Evolutionary conservation across 2,888 invertebrate species (phyloP).

Genomic region (Belgica antarctica): DNA sequence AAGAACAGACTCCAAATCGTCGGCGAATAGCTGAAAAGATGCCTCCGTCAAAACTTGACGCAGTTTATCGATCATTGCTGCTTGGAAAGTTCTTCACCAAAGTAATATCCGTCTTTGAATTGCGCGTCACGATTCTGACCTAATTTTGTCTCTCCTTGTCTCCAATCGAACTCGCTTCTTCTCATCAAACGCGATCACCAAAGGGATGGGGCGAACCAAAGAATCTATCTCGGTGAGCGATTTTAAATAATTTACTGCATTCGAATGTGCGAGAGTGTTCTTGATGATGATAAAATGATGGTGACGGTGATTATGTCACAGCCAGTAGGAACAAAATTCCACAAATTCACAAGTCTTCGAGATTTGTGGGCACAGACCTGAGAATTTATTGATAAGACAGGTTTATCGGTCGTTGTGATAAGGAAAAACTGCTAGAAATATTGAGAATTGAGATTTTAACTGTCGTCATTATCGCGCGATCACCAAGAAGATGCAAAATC

Average conservation of each 20-base stretch:
- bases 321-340: neutral
- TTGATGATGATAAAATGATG: neutral
- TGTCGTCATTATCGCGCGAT: slow-evolving; percentile 19
- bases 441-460: neutral
- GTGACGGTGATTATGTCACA: slow-evolving; percentile 29
- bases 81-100: neutral
- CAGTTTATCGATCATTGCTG: neutral
- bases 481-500: neutral
- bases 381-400: too few species aligned
- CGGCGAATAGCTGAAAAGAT: too few species aligned
- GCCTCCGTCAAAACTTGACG: neutral
- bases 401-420: too few species aligned
- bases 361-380: too few species aligned
- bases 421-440: neutral
- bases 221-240: slow-evolving; percentile 74
- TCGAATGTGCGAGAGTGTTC: neutral
- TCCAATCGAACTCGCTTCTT: neutral
- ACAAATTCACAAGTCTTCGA: too few species aligned
- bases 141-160: neutral
- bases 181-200: neutral
- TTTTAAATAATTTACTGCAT: neutral
- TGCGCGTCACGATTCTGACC: too few species aligned
- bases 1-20: too few species aligned
- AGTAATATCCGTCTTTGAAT: neutral
- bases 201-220: slow-evolving; percentile 95